Base-by-base conservation (phyloP, 2,888 invertebrate species). In the Ephialtes manifestator region DNA sequence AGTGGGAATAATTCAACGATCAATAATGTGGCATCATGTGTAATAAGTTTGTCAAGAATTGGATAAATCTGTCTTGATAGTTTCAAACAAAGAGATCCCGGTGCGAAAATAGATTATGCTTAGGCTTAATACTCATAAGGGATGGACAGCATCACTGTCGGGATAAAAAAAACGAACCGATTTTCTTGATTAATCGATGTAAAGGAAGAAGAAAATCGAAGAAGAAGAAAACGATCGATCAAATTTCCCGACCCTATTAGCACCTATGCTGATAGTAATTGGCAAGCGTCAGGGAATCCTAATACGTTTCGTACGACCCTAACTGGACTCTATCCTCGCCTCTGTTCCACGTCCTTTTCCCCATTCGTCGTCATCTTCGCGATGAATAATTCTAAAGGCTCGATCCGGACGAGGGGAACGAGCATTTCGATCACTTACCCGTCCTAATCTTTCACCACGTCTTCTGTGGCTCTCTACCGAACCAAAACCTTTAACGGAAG, bases 371-470 rank as follows among this genome's bases (percentile, higher is more conserved):
- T 48, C 67, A 28, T 70, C 31, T 20, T 67, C 43, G 53, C 77
- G 43, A 77, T 77, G 67, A 77, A 77, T 77, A 55, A 77, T 77
- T 68, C 55, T 55, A 53, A 60, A 20, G 20, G 46, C 58, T 58
- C n/a, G 8, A 58, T 70, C 18, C 60, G 58, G 53, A 20, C 31
- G 65, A 51, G 46, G 15, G 43, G n/a, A 48, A 15, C 65, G 65
- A 28, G 53, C 70, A 58, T 53, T 78, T 78, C 71, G 28, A 70
- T 70, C 46, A 43, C 58, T 28, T 58, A 28, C 15, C 28, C 58
- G 28, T 58, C 58, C 28, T 28, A 58, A 58, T 63, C 71, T 43
- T 55, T 53, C 48, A 63, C 20, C 53, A 20, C 51, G 60, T 63
- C 48, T 75, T 39, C 76, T 20, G 24, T 35, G 77, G 71, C 71